A percentile compares a stretch with the other conserved stretches of the same genome.
These are phyloP conservation scores for Amphiprion clarkii DNA, from an alignment of 2,797 vertebrate species.

Conservation along the genomic window DNA sequence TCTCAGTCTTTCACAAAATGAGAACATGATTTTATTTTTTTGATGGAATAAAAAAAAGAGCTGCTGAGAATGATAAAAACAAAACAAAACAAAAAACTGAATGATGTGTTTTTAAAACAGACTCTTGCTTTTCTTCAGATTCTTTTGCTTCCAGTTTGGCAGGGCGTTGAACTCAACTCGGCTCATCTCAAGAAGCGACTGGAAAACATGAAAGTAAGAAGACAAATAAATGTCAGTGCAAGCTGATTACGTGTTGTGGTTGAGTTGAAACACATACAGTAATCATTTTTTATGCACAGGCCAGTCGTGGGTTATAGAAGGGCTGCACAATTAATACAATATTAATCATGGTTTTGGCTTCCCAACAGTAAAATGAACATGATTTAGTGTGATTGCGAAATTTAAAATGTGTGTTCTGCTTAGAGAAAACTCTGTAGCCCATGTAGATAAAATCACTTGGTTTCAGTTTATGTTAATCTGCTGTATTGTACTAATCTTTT, in stretches of 20 bases:
- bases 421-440: too few relatives aligned
- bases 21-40: slow-evolving; percentile 20
- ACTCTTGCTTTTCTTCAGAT: slow-evolving; percentile 87
- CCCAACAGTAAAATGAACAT: too few relatives aligned
- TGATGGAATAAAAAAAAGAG: slow-evolving; percentile 41
- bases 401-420: too few relatives aligned
- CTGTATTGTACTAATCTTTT: too few relatives aligned
- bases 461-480: too few relatives aligned
- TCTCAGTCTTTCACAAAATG: slow-evolving; percentile 52
- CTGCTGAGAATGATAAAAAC: slow-evolving; percentile 16
- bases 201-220: slow-evolving; percentile 40
- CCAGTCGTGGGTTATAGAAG: too few relatives aligned
- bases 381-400: too few relatives aligned
- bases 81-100: slow-evolving; percentile 34
- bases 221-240: neutral
- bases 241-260: neutral
- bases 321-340: too few relatives aligned
- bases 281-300: too few relatives aligned
- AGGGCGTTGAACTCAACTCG: slow-evolving; percentile 85
- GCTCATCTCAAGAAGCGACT: slow-evolving; percentile 85
- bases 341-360: too few relatives aligned
- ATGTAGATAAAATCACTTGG: too few relatives aligned
- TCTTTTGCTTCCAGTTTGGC: slow-evolving; percentile 89
- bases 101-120: slow-evolving; percentile 80
- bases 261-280: too few relatives aligned